Base-by-base conservation (phyloP, 2,113 vertebrate genomes). In the Rhagologus leucostigma region DNA sequence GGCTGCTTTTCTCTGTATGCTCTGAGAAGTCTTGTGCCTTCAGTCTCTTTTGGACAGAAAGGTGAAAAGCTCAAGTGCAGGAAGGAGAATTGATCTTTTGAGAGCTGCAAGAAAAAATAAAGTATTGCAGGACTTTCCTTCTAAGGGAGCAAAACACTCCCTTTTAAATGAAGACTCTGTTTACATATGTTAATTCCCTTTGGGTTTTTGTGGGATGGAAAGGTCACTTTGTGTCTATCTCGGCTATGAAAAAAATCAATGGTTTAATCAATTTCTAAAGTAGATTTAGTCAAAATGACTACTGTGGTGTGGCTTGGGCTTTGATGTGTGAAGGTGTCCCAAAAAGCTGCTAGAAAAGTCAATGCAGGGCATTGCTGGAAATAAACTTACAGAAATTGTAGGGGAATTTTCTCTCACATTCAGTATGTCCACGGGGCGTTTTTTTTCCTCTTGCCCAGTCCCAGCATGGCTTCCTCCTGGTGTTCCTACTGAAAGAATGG, bases 191-290 rank as follows among this genome's bases (percentile, higher is more conserved):
- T 77, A 62, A 90, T 96, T 96, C 59, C 33, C 74, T 87, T 85
- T 76, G 47, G 7, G 5, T 87, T 97, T 79, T 75, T 92, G 80
- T 93, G 92, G 92, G 39, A 74, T 62, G 49, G 47, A 80, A 89
- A 91, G 94, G 93, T 97, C 93, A 91, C 69, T 97, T 84, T 93
- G 69, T 91, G 44, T 93, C 53, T 83, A 11, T 60, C 63, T 93
- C 76, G 90, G 47, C 84, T 70, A 65, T 63, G 59, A 92, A 91
- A 86, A 86, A 92, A 92, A 94, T 95, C 89, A 77, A 93, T 94
- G 46, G 15, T 77, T 63, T 87, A 76, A 93, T 96, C 87, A 87
- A 91, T 97, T 94, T 91, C 65, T 87, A 79, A 91, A 94, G 87
- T 69, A 85, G 76, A 49, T 84, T 69, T 78, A 83, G 84, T 83